Conservation (phyloP, 1,140 invertebrate genomes). For the Hetaerina americana region DNA sequence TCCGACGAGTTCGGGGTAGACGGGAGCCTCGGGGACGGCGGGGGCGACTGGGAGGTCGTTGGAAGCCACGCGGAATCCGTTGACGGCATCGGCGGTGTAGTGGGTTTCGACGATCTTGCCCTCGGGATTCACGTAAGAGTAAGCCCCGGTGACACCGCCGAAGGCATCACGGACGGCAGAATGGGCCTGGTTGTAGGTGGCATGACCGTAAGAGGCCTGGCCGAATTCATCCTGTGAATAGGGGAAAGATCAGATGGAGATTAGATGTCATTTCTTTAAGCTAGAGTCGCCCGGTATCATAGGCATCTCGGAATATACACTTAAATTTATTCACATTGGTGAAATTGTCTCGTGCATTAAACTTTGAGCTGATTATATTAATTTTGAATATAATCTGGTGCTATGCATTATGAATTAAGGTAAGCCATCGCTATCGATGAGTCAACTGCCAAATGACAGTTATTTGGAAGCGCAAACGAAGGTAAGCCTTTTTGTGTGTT, state of each 20-base stretch:
- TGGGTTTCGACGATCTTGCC: constrained; percentile 35
- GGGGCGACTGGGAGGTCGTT: constrained; percentile 32
- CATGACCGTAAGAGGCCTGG: constrained; percentile 38
- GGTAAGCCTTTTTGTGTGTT: no score
- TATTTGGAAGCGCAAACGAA: no score
- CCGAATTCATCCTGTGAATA: constrained; percentile 41
- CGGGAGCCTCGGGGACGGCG: constrained; percentile 20
- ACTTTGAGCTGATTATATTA: background rate
- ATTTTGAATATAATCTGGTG: no score
- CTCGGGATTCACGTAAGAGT: constrained; percentile 39
- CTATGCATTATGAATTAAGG: no score
- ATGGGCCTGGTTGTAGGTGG: constrained; percentile 37
- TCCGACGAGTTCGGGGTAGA: constrained; percentile 13
- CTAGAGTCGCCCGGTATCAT: no score
- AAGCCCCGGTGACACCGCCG: constrained; percentile 39
- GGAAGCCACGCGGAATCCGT: constrained; percentile 38
- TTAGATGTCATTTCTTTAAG: background rate
- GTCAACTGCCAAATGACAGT: background rate
- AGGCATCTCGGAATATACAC: no score
- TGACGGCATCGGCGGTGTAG: constrained; percentile 29
- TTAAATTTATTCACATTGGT: no score
- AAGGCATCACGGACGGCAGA: constrained; percentile 34
- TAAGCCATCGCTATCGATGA: background rate
- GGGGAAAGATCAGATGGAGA: background rate
- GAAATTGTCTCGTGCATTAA: no score